A percentile compares a stretch with the other conserved stretches of the same genome.
These are phyloP conservation scores for Tetramorium parvispinum DNA, from an alignment of 1,140 invertebrate genomes.

Conservation along the genomic window DNA sequence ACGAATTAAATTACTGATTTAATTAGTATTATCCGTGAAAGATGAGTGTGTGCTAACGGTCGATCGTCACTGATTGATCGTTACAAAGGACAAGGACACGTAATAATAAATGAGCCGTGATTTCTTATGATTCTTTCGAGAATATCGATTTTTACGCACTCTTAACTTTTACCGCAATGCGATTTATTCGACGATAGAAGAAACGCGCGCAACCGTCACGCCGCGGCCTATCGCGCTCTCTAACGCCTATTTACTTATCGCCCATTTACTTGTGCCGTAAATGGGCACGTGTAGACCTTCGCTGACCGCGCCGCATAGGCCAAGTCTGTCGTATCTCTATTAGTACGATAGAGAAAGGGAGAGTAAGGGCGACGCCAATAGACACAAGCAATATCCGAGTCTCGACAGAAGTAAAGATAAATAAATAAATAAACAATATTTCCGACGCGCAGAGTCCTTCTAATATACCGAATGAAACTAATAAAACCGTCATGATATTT, in stretches of 20 bases:
- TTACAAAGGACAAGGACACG: background rate
- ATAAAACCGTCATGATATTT: conserved; percentile 48
- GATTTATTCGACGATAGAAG: conserved; percentile 10
- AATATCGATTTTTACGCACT: conserved; percentile 2
- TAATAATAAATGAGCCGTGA: background rate
- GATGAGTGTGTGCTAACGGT: background rate
- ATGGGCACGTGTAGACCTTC: conserved; percentile 38
- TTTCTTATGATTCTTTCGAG: background rate
- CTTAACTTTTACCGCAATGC: conserved; percentile 8
- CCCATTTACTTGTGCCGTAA: conserved; percentile 26
- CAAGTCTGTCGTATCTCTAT: conserved; percentile 25
- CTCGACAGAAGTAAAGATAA: background rate
- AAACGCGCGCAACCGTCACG: background rate
- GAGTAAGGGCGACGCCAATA: conserved; percentile 36
- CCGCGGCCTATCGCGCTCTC: conserved; percentile 33
- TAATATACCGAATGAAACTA: conserved; percentile 30
- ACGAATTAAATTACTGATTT: conserved; percentile 9
- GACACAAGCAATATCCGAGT: conserved; percentile 43
- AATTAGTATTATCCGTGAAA: background rate
- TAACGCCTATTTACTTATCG: conserved; percentile 27
- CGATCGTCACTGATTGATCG: background rate
- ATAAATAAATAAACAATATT: conserved; percentile 6
- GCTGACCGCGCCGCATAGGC: conserved; percentile 21
- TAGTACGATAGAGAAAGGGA: background rate
- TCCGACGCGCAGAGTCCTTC: conserved; percentile 36